Percentiles rank a stretch among this genome's conserved stretches.
Conservation (phyloP, 1,140 invertebrate species). For the Linepithema humile region DNA sequence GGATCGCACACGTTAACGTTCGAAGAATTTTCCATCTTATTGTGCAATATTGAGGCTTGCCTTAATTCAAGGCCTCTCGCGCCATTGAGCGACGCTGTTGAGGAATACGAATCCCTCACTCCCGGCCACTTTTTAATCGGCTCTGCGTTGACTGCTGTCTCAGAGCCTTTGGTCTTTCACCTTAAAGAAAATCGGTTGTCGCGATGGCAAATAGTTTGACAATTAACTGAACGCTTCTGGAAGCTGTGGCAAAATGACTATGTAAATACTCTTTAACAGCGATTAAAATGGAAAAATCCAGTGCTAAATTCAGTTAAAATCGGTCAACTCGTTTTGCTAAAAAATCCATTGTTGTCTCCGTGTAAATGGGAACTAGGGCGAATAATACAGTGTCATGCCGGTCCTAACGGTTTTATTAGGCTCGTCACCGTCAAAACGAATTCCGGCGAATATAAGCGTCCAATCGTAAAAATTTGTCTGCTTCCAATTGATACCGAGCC, state of each 20-base stretch:
- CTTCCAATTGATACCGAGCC: not conserved
- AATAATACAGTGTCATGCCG: constrained; percentile 1
- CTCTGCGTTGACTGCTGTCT: no score
- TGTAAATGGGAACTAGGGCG: constrained; percentile 15
- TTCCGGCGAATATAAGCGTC: not conserved
- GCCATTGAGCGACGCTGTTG: not conserved
- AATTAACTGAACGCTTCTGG: constrained; percentile 37
- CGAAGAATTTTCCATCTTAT: constrained; percentile 22
- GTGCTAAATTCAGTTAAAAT: not conserved
- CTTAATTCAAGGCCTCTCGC: constrained; percentile 18
- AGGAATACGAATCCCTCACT: not conserved
- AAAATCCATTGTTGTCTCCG: not conserved
- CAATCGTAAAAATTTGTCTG: not conserved
- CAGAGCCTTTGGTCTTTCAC: not conserved
- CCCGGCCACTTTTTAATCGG: constrained; percentile 4
- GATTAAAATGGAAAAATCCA: not conserved
- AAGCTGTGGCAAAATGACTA: constrained; percentile 22
- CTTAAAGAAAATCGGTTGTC: not conserved
- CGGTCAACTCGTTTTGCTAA: not conserved
- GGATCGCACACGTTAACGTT: not conserved
- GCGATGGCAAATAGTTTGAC: not conserved
- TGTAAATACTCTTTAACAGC: no score
- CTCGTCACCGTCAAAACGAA: constrained; percentile 25
- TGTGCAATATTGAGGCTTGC: constrained; percentile 19
- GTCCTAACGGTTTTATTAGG: constrained; percentile 2